Evolutionary conservation across 92 coral and sea anemone species (phyloP).

Genomic region (Palythoa caribaeorum): DNA sequence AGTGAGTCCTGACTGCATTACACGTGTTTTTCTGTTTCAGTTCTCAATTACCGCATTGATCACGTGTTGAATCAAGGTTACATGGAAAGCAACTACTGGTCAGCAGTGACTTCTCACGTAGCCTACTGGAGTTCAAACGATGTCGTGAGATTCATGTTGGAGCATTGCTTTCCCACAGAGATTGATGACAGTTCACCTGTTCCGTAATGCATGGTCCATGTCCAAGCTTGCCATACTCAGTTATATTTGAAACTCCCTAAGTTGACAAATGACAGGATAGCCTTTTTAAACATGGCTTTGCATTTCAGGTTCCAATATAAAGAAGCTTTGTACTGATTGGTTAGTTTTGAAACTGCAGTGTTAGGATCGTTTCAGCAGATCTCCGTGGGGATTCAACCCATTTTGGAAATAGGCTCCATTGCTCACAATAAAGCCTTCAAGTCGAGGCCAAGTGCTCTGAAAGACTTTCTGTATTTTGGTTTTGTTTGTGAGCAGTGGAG

Average conservation of each 20-base stretch:
- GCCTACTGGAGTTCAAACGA: constrained; percentile 97
- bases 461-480: too few species aligned
- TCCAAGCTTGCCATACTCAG: background rate
- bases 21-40: constrained; percentile 62
- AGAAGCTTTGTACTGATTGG: too few species aligned
- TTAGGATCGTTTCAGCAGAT: too few species aligned
- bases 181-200: background rate
- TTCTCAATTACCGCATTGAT: constrained; percentile 85
- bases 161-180: constrained; percentile 67
- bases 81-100: constrained; percentile 95
- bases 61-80: constrained; percentile 87
- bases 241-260: background rate
- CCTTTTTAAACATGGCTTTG: background rate
- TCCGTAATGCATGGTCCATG: background rate
- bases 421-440: too few species aligned
- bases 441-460: too few species aligned
- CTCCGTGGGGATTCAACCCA: too few species aligned
- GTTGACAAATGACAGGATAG: background rate
- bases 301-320: background rate
- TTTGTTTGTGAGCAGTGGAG: too few species aligned
- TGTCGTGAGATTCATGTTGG: constrained; percentile 89
- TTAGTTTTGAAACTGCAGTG: too few species aligned
- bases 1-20: background rate
- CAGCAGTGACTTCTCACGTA: constrained; percentile 96
- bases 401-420: too few species aligned